phyloP scores from a whole-genome alignment of 2,797 vertebrate genomes.

The Eidolon dupreanum region DNA sequence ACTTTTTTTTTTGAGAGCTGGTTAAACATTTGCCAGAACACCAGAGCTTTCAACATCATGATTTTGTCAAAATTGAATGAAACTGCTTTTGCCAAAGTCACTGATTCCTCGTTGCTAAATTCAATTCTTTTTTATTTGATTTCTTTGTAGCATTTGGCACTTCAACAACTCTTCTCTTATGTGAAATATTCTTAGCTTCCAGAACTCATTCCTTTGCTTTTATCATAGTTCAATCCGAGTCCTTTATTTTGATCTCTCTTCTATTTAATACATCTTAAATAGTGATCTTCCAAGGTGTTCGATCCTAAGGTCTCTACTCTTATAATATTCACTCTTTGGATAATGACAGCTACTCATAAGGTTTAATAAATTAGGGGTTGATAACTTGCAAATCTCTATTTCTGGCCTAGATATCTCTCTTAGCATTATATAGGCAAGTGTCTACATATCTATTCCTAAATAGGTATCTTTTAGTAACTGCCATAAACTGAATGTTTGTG shows the following conservation, averaged over 20 bases:
- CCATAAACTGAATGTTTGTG: not conserved
- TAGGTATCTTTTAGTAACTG: not conserved
- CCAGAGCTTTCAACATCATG: not conserved
- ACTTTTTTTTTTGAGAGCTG: not conserved
- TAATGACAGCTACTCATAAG: not conserved
- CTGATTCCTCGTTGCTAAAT: not conserved
- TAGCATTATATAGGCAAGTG: not conserved
- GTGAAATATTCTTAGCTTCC: not conserved
- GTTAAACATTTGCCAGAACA: not conserved
- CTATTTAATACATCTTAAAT: not conserved
- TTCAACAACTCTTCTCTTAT: not conserved
- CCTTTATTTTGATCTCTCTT: not conserved
- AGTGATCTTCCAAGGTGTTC: not conserved
- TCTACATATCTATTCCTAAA: not conserved
- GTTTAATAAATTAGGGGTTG: not conserved
- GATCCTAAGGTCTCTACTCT: not conserved
- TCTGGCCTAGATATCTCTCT: not conserved
- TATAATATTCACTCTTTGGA: not conserved
- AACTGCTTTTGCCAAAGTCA: not conserved
- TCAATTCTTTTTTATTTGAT: not conserved
- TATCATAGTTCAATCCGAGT: not conserved
- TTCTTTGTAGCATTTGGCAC: slow-evolving; percentile 2
- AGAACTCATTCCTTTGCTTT: not conserved
- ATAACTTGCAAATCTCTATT: not conserved
- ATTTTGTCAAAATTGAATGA: slow-evolving; percentile 2